Percentiles rank a stretch among this genome's conserved stretches.
Evolutionary conservation across 2,797 vertebrate species (phyloP).

Genomic region (Otolemur crassicaudatus): DNA sequence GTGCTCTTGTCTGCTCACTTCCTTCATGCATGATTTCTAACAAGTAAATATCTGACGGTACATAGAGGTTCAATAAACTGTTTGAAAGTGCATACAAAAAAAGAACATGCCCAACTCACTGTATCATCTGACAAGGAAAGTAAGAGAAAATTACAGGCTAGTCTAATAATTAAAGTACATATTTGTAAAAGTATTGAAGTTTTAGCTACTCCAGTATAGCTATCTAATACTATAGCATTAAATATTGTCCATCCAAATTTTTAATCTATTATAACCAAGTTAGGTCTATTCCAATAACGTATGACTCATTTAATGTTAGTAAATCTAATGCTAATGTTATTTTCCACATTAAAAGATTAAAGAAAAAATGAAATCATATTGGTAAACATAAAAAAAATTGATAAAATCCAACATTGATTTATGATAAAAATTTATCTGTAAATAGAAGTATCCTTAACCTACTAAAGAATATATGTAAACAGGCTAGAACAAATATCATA

Average conservation of each 20-base stretch:
- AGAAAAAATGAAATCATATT: slow-evolving; percentile 11
- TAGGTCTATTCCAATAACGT: neutral
- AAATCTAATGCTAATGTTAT: neutral
- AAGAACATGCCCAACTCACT: neutral
- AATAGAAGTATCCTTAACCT: neutral
- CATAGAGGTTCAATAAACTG: neutral
- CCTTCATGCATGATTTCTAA: slow-evolving; percentile 7
- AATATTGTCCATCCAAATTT: neutral
- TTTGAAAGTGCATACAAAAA: neutral
- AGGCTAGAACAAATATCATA: neutral
- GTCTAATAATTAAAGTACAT: neutral
- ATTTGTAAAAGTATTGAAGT: slow-evolving; percentile 14
- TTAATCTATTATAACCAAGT: slow-evolving; percentile 15
- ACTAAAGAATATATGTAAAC: neutral
- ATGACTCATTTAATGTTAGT: neutral
- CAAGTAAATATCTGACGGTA: neutral
- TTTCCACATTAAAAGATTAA: neutral
- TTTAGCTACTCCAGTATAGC: slow-evolving; percentile 10
- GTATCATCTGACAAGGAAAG: neutral
- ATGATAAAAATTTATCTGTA: neutral
- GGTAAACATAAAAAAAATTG: slow-evolving; percentile 18
- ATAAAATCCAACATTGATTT: slow-evolving; percentile 27
- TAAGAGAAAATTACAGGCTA: slow-evolving; percentile 14
- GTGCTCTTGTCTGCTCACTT: neutral
- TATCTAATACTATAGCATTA: neutral